These are phyloP conservation scores for Lagopus muta DNA, from an alignment of 2,113 vertebrate genomes.

Conservation along the genomic window DNA sequence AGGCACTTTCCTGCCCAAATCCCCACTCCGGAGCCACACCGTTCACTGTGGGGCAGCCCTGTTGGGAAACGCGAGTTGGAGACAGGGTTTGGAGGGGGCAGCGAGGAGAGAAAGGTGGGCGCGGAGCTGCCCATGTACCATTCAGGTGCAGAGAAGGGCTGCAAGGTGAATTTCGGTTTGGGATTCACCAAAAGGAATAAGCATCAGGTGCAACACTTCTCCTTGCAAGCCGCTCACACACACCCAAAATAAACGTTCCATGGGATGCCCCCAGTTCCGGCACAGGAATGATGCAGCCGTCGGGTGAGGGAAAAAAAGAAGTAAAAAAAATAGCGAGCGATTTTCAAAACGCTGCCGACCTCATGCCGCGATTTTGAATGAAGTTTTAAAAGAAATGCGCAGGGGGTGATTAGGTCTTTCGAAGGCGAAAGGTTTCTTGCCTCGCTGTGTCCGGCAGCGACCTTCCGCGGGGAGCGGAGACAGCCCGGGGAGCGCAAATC, in stretches of 20 bases:
- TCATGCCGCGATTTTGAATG: not conserved
- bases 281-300: not conserved
- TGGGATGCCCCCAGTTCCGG: not conserved
- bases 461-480: not conserved
- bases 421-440: not conserved
- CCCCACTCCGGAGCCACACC: not conserved
- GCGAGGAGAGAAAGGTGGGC: not conserved
- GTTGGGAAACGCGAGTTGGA: fast-evolving
- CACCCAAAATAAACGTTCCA: not conserved
- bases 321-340: not conserved
- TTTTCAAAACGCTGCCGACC: not conserved
- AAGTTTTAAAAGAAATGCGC: not conserved
- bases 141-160: not conserved
- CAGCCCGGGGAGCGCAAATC: not conserved
- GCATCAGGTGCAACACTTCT: not conserved
- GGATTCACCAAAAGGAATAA: not conserved
- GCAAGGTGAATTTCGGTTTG: not conserved
- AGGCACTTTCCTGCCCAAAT: not conserved
- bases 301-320: not conserved
- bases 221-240: not conserved
- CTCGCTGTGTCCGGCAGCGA: not conserved
- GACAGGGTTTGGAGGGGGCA: not conserved
- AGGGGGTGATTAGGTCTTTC: fast-evolving
- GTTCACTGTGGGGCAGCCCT: not conserved
- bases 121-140: not conserved